Evolutionary conservation across 2,888 invertebrate genomes (phyloP), one percentile per base, ranked within the genome.

Genomic region (Latheticus oryzae): DNA sequence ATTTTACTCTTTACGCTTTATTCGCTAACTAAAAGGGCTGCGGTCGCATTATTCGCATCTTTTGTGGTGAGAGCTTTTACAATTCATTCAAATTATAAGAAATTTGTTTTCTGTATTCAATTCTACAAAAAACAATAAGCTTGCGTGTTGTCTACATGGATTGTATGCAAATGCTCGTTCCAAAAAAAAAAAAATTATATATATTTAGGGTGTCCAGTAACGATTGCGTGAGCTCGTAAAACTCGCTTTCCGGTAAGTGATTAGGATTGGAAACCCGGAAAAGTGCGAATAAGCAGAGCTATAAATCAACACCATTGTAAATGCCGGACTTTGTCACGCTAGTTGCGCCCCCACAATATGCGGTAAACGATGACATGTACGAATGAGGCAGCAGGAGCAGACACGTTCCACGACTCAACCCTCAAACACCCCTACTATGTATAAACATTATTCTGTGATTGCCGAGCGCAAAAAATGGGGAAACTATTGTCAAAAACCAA

Each of bases 261-360:
- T 67, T 65, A 65, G 64, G 62, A 60, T 58, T 48, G 60, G 64
- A 43, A 58, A 60, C 55, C 64, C 64, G 64, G 67, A 67, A 67
- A 67, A 68, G 67, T 68, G 68, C 66, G 68, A 67, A 68, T 68
- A 68, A 68, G 64, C 66, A 60, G 53, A 51, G 64, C 60, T 58
- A 68, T 68, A 68, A 67, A 68, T 68, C 65, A 63, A 65, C 66
- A 58, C 54, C 50, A 61, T 61, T 63, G 63, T 64, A 42, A 52
- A 30, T 11, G 42, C 61, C 58, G 57, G 57, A 60, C 55, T 53
- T 55, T 51, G 64, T 64, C 63, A 64, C 63, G 64, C 63, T 63
- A 54, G 51, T 58, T 58, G 55, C 55, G 48, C 62, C 56, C 48
- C 61, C 58, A 60, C 60, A 63, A 60, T 63, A 61, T 58, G 59